phyloP scores from a whole-genome alignment of 2,888 invertebrate species.

The Megalurothrips usitatus region DNA sequence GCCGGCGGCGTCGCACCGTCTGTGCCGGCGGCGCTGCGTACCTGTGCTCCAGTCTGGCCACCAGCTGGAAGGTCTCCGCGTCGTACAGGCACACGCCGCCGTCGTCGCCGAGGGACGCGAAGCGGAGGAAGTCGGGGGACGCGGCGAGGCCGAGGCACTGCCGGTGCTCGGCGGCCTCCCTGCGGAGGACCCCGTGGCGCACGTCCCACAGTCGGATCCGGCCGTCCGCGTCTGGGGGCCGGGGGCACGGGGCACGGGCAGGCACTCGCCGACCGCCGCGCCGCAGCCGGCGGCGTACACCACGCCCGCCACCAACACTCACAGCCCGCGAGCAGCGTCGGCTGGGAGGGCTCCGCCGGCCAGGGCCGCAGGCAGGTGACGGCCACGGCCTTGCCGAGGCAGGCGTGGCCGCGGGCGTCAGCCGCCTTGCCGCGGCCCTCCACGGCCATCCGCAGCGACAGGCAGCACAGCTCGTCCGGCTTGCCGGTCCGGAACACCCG shows the following conservation, averaged over 20 bases:
- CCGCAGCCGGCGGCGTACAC: not conserved
- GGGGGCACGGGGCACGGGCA: not conserved
- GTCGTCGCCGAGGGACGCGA: slow-evolving; percentile 61
- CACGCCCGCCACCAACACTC: not conserved
- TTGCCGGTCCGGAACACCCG: not conserved
- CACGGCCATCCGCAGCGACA: not conserved
- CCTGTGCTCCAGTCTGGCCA: not conserved
- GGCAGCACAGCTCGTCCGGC: slow-evolving; percentile 14
- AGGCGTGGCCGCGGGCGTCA: not conserved
- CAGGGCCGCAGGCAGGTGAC: slow-evolving; percentile 53
- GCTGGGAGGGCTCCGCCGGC: slow-evolving; percentile 47
- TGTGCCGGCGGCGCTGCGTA: not conserved
- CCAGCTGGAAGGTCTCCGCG: slow-evolving; percentile 54
- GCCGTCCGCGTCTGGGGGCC: slow-evolving; percentile 57
- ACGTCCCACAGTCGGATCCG: slow-evolving; percentile 66
- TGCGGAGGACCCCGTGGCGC: slow-evolving; percentile 58
- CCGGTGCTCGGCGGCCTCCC: slow-evolving; percentile 60
- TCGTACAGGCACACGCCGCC: slow-evolving; percentile 61
- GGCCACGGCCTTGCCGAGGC: slow-evolving; percentile 41
- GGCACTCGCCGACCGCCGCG: slow-evolving; percentile 41
- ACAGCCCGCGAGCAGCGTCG: slow-evolving; percentile 45
- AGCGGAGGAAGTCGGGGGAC: slow-evolving; percentile 55
- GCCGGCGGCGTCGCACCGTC: not conserved
- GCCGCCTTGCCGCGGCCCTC: not conserved
- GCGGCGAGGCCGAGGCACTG: slow-evolving; percentile 61